Conservation (phyloP, 1,140 invertebrate genomes). For the Sesamia nonagrioides region DNA sequence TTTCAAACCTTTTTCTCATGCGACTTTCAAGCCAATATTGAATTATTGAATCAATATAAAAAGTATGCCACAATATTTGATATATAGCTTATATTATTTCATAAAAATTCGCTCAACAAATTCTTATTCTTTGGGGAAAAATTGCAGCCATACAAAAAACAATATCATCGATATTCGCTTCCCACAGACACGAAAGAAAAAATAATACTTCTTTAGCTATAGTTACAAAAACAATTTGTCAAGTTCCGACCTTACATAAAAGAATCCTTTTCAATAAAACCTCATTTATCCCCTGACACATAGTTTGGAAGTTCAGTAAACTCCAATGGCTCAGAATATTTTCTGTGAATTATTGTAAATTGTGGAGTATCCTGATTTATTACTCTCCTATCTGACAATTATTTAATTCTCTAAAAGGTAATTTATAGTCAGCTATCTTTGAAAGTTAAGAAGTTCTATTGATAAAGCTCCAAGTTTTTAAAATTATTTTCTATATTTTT, state of each 20-base stretch:
- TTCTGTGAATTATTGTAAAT: slow-evolving; percentile 1
- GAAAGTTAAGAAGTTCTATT: too few species aligned
- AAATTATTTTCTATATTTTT: too few species aligned
- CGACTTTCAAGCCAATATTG: too few species aligned
- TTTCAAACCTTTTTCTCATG: too few species aligned
- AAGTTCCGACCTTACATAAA: not conserved
- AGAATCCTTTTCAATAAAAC: not conserved
- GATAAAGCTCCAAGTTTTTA: too few species aligned
- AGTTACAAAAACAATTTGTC: not conserved
- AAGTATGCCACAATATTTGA: too few species aligned
- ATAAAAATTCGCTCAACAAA: not conserved
- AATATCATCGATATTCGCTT: not conserved
- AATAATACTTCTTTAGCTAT: slow-evolving; percentile 6
- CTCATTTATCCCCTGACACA: not conserved
- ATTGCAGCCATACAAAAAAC: not conserved
- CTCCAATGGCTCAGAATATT: not conserved
- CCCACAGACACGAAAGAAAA: too few species aligned
- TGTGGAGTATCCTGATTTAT: not conserved
- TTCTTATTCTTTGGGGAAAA: not conserved
- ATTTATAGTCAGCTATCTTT: not conserved
- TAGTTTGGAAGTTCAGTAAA: not conserved
- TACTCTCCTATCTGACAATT: not conserved
- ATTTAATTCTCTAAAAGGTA: not conserved
- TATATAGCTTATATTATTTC: too few species aligned
- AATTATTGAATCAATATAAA: too few species aligned